These are phyloP conservation scores for Eupithecia exiguata DNA, from an alignment of 2,888 invertebrate genomes.

Conservation along the genomic window DNA sequence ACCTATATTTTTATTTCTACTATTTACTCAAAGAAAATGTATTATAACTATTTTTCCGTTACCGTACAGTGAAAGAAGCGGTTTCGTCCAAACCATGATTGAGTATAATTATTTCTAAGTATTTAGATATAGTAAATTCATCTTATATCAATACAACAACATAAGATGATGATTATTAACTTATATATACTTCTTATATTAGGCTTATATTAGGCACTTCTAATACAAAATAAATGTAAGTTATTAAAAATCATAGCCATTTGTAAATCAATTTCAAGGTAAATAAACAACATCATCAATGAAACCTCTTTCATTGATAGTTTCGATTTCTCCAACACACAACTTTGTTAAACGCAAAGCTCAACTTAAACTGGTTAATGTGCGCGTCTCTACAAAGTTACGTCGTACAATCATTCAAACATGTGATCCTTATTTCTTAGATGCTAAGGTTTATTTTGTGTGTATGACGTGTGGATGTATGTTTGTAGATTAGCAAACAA, in stretches of 20 bases:
- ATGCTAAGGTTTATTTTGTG: conserved; percentile 34
- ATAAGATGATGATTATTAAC: too few species aligned
- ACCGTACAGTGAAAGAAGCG: too few species aligned
- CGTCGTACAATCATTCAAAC: not conserved
- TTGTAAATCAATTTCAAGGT: not conserved
- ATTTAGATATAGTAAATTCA: too few species aligned
- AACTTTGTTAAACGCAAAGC: conserved; percentile 26
- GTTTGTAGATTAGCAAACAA: conserved; percentile 67
- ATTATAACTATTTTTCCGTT: too few species aligned
- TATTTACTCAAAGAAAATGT: not conserved
- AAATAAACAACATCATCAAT: conserved; percentile 8
- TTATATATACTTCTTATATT: too few species aligned
- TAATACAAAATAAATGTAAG: too few species aligned
- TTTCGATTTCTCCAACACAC: conserved; percentile 30
- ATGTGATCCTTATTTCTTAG: conserved; percentile 30
- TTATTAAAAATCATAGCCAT: not conserved
- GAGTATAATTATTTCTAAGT: too few species aligned
- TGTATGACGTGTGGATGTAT: conserved; percentile 37
- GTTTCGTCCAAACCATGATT: too few species aligned
- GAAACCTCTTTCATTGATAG: conserved; percentile 15
- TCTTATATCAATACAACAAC: too few species aligned
- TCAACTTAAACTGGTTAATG: conserved; percentile 35
- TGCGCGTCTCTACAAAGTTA: conserved; percentile 47
- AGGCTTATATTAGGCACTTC: too few species aligned
- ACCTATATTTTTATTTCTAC: not conserved